Evolutionary conservation across 2,888 invertebrate genomes (phyloP).

Genomic region (Ommatoiulus sabulosus): DNA sequence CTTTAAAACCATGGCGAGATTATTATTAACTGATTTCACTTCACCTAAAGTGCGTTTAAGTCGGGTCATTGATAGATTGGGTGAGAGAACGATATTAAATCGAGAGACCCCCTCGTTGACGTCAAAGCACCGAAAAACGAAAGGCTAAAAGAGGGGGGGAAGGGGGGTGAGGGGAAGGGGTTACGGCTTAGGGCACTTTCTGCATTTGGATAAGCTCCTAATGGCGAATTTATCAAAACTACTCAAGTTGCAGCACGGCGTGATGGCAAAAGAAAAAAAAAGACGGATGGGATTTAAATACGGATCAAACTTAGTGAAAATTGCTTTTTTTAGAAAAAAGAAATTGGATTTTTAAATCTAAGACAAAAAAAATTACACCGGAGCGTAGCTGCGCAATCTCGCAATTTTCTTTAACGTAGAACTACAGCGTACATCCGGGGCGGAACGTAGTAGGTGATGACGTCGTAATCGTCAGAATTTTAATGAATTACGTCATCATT

Average conservation of each 20-base stretch:
- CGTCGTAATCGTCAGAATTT: too few species aligned
- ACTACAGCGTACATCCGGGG: too few species aligned
- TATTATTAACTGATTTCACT: slow-evolving; percentile 1
- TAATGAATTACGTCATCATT: too few species aligned
- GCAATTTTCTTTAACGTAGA: too few species aligned
- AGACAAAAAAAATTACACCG: too few species aligned
- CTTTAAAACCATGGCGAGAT: not conserved
- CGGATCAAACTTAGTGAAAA: not conserved
- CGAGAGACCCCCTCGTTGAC: not conserved
- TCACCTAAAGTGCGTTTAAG: not conserved
- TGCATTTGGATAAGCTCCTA: not conserved
- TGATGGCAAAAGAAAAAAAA: not conserved
- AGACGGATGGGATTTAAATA: not conserved
- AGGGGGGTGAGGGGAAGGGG: not conserved
- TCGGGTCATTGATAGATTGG: not conserved
- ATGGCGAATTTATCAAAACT: not conserved
- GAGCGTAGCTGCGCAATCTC: too few species aligned
- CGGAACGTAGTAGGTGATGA: too few species aligned
- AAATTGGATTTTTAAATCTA: not conserved
- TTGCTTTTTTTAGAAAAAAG: not conserved
- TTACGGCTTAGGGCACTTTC: too few species aligned
- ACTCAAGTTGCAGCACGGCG: too few species aligned
- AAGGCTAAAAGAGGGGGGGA: not conserved
- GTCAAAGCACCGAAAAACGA: not conserved
- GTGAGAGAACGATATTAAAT: not conserved